Evolutionary conservation across 2,888 invertebrate genomes (phyloP), one percentile per base, ranked within the genome.

Genomic region (Notodonta ziczac): DNA sequence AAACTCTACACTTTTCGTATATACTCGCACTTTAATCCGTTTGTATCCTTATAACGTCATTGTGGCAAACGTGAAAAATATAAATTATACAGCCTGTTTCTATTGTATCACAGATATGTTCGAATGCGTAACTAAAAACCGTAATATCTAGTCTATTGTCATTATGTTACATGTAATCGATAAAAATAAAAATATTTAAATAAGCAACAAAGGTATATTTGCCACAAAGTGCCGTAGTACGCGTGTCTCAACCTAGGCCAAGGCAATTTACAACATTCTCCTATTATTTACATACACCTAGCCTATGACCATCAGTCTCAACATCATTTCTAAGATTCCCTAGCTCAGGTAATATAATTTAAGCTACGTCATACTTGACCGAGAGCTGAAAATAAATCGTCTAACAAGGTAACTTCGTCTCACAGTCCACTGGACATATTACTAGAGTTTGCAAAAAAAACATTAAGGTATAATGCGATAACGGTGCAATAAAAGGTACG

Each of bases 241-340:
- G 81, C 79, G 77, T 89, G 93, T 91, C 77, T 92, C 90, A 88
- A 91, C 91, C 89, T 90, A 91, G 93, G 93, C 87, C 92, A 89
- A 87, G 93, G 93, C 93, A 80, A 83, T 85, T 82, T 87, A 89
- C 85, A 88, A 91, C 85, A 91, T 91, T 91, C 93, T 88, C 91
- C 92, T 93, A 93, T 84, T 93, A 93, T 93, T 91, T 93, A 93
- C 93, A 93, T 88, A 89, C 88, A 86, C 87, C 89, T 89, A 91
- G 93, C 92, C 93, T 88, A 89, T 89, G 92, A 89, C 93, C 93
- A 70, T 93, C 92, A 91, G 93, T 91, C 92, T 91, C 92, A 87
- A 93, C 92, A 88, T 86, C 86, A 83, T 84, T 83, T 86, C 85
- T 86, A 90, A 87, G 85, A 88, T 88, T 87, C 82, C 83, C 88